A percentile compares a stretch with the other conserved stretches of the same genome.
Conservation (phyloP, 2,888 invertebrate genomes). For the Schizaphis graminum region DNA sequence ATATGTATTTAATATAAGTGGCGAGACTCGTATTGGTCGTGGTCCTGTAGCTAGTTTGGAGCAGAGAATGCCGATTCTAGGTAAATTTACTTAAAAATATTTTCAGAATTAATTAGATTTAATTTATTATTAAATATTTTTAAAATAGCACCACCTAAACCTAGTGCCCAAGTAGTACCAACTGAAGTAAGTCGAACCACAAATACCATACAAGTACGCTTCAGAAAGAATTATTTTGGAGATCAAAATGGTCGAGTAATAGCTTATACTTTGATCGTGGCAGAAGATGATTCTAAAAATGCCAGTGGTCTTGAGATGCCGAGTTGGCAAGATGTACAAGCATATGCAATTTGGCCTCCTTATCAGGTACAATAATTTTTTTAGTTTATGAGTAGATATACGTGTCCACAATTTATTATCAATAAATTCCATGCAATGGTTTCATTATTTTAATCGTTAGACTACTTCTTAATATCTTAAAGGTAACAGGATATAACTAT, state of each 20-base stretch:
- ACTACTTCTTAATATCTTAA: neutral
- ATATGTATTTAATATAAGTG: conserved; percentile 87
- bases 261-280: conserved; percentile 90
- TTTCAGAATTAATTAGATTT: neutral
- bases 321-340: conserved; percentile 92
- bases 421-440: neutral
- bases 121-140: conserved; percentile 63
- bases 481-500: neutral
- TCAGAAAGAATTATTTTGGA: conserved; percentile 90
- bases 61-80: conserved; percentile 87
- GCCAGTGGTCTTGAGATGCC: conserved; percentile 87
- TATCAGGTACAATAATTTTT: conserved; percentile 78
- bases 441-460: neutral
- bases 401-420: neutral
- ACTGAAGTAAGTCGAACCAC: conserved; percentile 84
- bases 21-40: conserved; percentile 86
- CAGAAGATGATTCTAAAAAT: conserved; percentile 87
- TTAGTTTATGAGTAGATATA: neutral
- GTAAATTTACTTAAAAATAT: conserved; percentile 68
- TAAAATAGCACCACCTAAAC: conserved; percentile 76
- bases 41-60: conserved; percentile 81
- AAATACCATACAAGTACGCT: conserved; percentile 85
- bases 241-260: conserved; percentile 86
- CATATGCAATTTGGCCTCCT: conserved; percentile 91
- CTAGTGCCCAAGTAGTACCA: conserved; percentile 81